phyloP scores from a whole-genome alignment of 2,113 vertebrate species.

The Thermophis baileyi region DNA sequence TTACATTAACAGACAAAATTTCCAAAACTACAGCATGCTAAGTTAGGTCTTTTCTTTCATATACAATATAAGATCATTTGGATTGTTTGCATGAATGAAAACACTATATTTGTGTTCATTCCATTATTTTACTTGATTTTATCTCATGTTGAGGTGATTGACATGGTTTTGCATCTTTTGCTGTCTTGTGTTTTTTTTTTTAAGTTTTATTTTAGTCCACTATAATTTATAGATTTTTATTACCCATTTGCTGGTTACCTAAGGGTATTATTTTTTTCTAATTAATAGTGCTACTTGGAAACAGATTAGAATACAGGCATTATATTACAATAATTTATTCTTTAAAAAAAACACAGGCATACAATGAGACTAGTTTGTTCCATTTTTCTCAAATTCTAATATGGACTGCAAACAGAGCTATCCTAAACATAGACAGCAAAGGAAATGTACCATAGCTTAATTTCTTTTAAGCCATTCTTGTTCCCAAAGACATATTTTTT shows the following conservation, averaged over 20 bases:
- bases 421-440: background rate
- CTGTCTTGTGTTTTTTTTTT: background rate
- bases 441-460: background rate
- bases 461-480: conserved; percentile 47
- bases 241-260: background rate
- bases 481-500: conserved; percentile 9
- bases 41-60: background rate
- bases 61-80: background rate
- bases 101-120: background rate
- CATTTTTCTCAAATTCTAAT: background rate
- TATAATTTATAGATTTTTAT: background rate
- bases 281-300: conserved; percentile 12
- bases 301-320: conserved; percentile 18
- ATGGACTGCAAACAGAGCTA: background rate
- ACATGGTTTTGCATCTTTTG: background rate
- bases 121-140: background rate
- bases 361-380: background rate
- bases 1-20: background rate
- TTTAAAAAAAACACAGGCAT: conserved; percentile 12
- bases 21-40: background rate
- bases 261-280: background rate
- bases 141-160: background rate
- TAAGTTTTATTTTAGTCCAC: background rate
- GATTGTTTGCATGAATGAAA: background rate
- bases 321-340: background rate